A percentile compares a stretch with the other conserved stretches of the same genome.
Conservation (phyloP, 2,797 vertebrate genomes). For the Enteromius mattozi region DNA sequence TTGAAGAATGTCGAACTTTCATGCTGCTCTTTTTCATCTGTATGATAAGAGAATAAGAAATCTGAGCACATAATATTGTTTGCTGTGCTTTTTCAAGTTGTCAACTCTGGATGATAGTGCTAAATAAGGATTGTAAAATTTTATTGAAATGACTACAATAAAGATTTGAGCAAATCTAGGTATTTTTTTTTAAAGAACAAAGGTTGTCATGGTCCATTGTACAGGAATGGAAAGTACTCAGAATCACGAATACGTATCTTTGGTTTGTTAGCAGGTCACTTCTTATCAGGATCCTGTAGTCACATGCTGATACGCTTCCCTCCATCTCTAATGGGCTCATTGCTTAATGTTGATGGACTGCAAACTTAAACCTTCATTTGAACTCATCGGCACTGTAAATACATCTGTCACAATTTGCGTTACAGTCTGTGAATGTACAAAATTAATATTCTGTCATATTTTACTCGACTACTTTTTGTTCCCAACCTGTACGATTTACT, state of each 20-base stretch:
- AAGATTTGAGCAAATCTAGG: neutral
- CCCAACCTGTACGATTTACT: neutral
- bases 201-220: neutral
- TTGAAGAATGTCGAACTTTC: neutral
- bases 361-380: neutral
- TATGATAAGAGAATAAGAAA: neutral
- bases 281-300: conserved; percentile 65
- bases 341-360: neutral
- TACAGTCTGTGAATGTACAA: neutral
- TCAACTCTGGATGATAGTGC: neutral
- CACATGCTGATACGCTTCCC: conserved; percentile 58
- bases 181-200: neutral
- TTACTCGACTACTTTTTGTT: neutral
- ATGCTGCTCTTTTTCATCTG: neutral
- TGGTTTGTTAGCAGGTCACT: conserved; percentile 66
- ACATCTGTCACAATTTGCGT: neutral
- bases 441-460: neutral
- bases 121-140: neutral
- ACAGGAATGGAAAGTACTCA: conserved; percentile 63
- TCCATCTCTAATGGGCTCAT: conserved; percentile 16
- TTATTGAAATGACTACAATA: neutral
- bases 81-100: neutral
- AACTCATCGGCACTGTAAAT: neutral
- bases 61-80: neutral
- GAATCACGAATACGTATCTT: conserved; percentile 70